These are phyloP conservation scores for Brienomyrus longianalis DNA, from an alignment of 2,113 vertebrate genomes.

Conservation along the genomic window DNA sequence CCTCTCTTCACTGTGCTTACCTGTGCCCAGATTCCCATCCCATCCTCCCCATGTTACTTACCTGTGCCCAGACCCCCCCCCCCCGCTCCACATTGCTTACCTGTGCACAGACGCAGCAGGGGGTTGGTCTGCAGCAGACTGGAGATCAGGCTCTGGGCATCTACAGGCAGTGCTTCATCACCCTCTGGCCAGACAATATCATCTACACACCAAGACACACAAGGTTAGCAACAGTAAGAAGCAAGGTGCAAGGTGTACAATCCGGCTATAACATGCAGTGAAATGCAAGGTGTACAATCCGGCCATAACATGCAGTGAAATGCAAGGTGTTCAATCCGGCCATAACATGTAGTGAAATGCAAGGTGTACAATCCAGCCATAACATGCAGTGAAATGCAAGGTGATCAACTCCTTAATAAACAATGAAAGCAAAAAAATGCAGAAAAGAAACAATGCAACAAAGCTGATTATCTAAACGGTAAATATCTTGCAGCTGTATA, in stretches of 20 bases:
- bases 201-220: constrained; percentile 53
- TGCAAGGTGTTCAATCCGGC: too few species aligned
- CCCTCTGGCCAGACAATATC: constrained; percentile 85
- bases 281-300: background rate
- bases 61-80: background rate
- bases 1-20: background rate
- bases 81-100: constrained; percentile 40
- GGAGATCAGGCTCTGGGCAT: constrained; percentile 78
- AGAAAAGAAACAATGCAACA: background rate
- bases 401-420: background rate
- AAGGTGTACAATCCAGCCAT: background rate
- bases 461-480: background rate
- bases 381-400: background rate
- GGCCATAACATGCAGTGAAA: too few species aligned
- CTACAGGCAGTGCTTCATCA: constrained; percentile 76
- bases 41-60: too few species aligned
- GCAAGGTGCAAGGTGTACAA: background rate
- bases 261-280: background rate
- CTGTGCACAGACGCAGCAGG: constrained; percentile 75
- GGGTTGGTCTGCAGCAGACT: constrained; percentile 82
- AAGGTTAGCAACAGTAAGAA: background rate
- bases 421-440: background rate
- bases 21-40: too few species aligned
- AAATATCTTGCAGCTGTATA: background rate
- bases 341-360: too few species aligned